Percentiles rank a stretch among this genome's conserved stretches.
Conservation (phyloP, 2,888 invertebrate genomes). For the Pseudococcus viburni region DNA sequence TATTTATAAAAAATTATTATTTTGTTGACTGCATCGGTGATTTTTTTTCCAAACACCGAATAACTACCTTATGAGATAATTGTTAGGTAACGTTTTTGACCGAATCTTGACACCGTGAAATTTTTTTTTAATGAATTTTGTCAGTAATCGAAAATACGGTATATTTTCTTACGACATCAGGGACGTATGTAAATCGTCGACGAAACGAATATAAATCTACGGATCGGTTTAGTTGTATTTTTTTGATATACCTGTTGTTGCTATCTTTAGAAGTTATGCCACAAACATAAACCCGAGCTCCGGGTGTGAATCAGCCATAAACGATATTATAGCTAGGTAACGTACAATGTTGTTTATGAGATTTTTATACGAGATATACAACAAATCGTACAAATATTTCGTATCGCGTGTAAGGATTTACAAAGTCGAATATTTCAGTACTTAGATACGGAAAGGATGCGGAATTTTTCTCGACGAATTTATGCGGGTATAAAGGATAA, state of each 20-base stretch:
- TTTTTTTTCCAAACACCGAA: neutral
- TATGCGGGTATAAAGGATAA: neutral
- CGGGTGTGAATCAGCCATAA: constrained; percentile 26
- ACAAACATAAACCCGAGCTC: neutral
- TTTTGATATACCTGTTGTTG: constrained; percentile 24
- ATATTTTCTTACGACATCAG: neutral
- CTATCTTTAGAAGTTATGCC: constrained; percentile 22
- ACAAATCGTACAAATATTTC: neutral
- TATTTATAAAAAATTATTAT: neutral
- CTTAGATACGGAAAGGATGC: neutral
- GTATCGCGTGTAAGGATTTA: neutral
- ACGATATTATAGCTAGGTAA: neutral
- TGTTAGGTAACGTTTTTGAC: neutral
- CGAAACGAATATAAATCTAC: constrained; percentile 3
- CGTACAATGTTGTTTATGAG: neutral
- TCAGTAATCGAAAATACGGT: too few species aligned
- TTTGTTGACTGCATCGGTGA: neutral
- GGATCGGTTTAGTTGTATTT: neutral
- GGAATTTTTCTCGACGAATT: neutral
- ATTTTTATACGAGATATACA: neutral
- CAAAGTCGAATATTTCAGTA: neutral
- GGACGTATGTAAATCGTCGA: constrained; percentile 9
- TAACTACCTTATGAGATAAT: constrained; percentile 13
- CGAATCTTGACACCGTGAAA: neutral
- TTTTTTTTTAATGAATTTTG: neutral